These are phyloP conservation scores for Artemia sinica DNA, from an alignment of 2,888 invertebrate species.

Conservation along the genomic window DNA sequence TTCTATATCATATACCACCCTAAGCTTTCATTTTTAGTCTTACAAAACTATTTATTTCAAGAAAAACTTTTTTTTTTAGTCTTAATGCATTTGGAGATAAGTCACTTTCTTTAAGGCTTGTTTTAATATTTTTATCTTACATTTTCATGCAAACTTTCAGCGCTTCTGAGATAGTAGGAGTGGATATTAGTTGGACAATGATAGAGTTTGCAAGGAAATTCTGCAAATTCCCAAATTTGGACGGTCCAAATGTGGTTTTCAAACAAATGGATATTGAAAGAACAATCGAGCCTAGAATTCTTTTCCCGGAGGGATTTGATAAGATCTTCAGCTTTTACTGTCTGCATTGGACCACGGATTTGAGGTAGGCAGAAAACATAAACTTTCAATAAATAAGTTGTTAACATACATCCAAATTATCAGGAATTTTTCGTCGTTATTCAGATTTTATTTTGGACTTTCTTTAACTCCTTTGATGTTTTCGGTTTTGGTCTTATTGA, in stretches of 20 bases:
- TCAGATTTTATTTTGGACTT: too few species aligned
- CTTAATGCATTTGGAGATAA: too few species aligned
- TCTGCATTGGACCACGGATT: slow-evolving; percentile 58
- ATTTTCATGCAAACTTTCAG: neutral
- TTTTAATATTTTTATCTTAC: too few species aligned
- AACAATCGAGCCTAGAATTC: slow-evolving; percentile 27
- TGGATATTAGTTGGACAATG: slow-evolving; percentile 54
- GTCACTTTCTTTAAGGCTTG: too few species aligned
- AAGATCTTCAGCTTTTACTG: slow-evolving; percentile 60
- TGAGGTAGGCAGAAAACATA: slow-evolving; percentile 37
- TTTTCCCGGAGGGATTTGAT: slow-evolving; percentile 36
- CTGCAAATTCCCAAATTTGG: slow-evolving; percentile 33
- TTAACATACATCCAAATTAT: too few species aligned
- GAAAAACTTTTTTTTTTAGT: neutral
- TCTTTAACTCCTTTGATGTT: too few species aligned
- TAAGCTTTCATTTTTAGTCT: too few species aligned
- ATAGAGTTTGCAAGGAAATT: slow-evolving; percentile 41
- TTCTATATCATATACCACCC: too few species aligned
- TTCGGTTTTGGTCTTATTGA: too few species aligned
- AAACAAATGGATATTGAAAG: slow-evolving; percentile 40
- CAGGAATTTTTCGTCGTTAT: too few species aligned
- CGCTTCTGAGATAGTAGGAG: slow-evolving; percentile 37
- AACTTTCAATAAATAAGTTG: too few species aligned
- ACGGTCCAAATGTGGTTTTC: slow-evolving; percentile 32
- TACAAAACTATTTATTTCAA: too few species aligned